Evolutionary conservation across 2,888 invertebrate species (phyloP).

Genomic region (Callyntrura guangdongensis): DNA sequence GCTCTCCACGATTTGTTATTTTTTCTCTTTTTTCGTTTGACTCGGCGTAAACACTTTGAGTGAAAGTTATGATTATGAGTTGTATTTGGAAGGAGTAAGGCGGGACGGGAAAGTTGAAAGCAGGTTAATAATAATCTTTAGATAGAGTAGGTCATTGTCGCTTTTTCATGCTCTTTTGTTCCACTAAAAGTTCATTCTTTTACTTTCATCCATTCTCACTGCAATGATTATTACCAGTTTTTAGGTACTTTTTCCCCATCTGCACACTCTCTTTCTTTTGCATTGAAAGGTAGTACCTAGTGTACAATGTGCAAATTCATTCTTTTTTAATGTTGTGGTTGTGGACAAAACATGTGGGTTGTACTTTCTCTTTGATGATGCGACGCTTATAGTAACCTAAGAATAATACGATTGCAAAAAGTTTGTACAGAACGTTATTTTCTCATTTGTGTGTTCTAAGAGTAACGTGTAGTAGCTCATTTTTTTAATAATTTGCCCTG

Average conservation of each 20-base stretch:
- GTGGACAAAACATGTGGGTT: not conserved
- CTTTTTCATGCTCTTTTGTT: conserved; percentile 53
- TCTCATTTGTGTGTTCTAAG: no score
- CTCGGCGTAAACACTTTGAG: conserved; percentile 52
- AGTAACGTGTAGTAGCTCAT: no score
- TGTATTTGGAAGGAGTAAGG: conserved; percentile 11
- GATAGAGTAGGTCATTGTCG: conserved; percentile 64
- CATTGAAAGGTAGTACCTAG: not conserved
- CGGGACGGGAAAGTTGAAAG: conserved; percentile 35
- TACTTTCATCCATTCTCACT: conserved; percentile 4
- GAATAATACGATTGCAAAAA: no score
- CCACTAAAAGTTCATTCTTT: conserved; percentile 54
- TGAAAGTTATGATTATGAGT: conserved; percentile 72
- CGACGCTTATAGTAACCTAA: not conserved
- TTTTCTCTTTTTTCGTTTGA: conserved; percentile 39
- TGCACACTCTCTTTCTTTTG: not conserved
- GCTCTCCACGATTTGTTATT: conserved; percentile 40
- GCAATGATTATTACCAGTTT: conserved; percentile 35
- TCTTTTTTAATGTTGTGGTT: not conserved
- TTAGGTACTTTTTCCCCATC: not conserved
- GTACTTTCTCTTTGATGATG: not conserved
- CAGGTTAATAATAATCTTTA: conserved; percentile 74
- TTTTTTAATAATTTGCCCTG: no score
- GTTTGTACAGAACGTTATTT: no score
- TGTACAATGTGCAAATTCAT: not conserved